A percentile compares a stretch with the other conserved stretches of the same genome.
Conservation (phyloP, 2,888 invertebrate species). For the Drosophila nigricruria region DNA sequence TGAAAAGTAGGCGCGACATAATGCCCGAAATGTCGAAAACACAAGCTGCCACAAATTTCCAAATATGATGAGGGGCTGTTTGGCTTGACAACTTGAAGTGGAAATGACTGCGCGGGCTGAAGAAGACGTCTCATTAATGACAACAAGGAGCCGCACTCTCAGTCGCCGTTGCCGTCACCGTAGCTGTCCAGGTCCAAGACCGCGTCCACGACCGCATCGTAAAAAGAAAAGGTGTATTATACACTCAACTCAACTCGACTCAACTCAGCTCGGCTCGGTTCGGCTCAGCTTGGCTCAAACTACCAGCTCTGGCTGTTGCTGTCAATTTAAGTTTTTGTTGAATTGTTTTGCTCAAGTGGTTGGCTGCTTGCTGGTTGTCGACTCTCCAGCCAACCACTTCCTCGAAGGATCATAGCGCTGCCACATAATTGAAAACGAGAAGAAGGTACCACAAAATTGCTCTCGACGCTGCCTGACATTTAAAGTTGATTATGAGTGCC, state of each 20-base stretch:
- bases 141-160: slow-evolving; percentile 66
- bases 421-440: slow-evolving; percentile 74
- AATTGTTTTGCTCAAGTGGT: slow-evolving; percentile 65
- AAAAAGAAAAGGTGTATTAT: slow-evolving; percentile 77
- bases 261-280: background rate
- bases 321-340: slow-evolving; percentile 66
- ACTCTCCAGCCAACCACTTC: slow-evolving; percentile 58
- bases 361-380: slow-evolving; percentile 25
- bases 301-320: slow-evolving; percentile 34
- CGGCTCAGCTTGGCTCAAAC: slow-evolving; percentile 1
- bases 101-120: slow-evolving; percentile 75
- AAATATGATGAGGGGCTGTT: slow-evolving; percentile 71
- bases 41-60: slow-evolving; percentile 68
- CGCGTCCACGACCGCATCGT: slow-evolving; percentile 32
- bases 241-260: slow-evolving; percentile 48
- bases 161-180: background rate
- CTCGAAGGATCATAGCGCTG: slow-evolving; percentile 76
- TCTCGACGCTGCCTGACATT: slow-evolving; percentile 62
- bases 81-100: slow-evolving; percentile 81
- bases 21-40: slow-evolving; percentile 77
- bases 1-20: slow-evolving; percentile 81
- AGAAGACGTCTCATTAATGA: slow-evolving; percentile 84
- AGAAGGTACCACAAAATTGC: slow-evolving; percentile 67
- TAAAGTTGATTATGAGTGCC: slow-evolving; percentile 70
- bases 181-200: slow-evolving; percentile 5